Evolutionary conservation across 2,888 invertebrate genomes (phyloP).

Genomic region (Augochlorella aurata): DNA sequence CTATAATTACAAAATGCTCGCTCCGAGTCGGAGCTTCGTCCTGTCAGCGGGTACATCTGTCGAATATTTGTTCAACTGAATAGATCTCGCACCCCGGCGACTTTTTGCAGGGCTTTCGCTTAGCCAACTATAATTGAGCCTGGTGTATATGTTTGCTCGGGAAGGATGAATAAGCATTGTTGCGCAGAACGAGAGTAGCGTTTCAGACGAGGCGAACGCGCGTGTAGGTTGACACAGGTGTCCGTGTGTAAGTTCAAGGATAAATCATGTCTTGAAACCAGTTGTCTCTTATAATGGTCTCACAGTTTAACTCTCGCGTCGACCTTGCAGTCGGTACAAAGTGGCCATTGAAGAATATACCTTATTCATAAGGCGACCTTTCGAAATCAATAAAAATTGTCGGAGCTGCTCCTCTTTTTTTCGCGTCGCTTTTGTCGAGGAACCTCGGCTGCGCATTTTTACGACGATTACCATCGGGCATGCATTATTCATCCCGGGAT

Average conservation of each 20-base stretch:
- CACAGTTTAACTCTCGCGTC: constrained; percentile 58
- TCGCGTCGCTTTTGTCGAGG: neutral
- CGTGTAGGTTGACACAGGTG: constrained; percentile 30
- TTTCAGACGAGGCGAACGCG: constrained; percentile 27
- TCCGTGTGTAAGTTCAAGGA: constrained; percentile 55
- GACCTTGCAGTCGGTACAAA: constrained; percentile 65
- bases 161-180: constrained; percentile 53
- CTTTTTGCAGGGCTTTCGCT: neutral
- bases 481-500: too few species aligned
- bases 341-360: constrained; percentile 62
- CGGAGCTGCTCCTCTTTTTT: neutral
- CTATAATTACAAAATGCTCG: neutral
- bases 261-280: constrained; percentile 64
- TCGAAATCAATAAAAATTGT: constrained; percentile 47
- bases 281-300: constrained; percentile 62
- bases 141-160: constrained; percentile 43
- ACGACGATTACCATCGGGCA: too few species aligned
- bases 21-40: neutral
- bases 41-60: neutral
- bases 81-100: neutral
- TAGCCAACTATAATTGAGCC: constrained; percentile 15
- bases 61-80: constrained; percentile 1
- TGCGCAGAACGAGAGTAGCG: constrained; percentile 49
- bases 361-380: constrained; percentile 51
- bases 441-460: neutral